Evolutionary conservation across 1,140 invertebrate genomes (phyloP), one percentile per base, ranked within the genome.

Genomic region (Eubasilissa regina): DNA sequence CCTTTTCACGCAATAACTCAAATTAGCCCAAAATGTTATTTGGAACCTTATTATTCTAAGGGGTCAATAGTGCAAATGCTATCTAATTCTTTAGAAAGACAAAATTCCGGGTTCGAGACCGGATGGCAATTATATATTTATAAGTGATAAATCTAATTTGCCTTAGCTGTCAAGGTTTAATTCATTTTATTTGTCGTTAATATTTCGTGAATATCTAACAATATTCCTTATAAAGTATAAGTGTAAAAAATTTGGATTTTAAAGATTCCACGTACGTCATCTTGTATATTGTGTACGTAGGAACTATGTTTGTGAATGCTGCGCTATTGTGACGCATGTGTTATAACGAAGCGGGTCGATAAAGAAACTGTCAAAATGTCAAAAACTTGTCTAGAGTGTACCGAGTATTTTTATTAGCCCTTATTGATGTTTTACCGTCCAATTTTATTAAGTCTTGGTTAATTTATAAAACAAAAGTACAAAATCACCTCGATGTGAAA

Each of bases 321-420:
- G 44, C 35, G 62, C 19, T 66, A 45, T 17, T 66, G n/a, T 45
- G n/a, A 19, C 62, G 43, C 12, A 6, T 13, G n/a, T 44, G 62
- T 43, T n/a, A 17, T 53, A 73, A 73, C 48, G 68, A n/a, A 73
- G 21, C 48, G 12, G 19, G 68, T 72, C 68, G 68, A 72, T 72
- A 72, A 72, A 9, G 68, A 72, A 72, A 51, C 68, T 72, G 68
- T 72, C 68, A 72, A 72, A 72, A 77, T 77, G 75, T 77, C 75
- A 77, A 77, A 76, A 68, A 77, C 11, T 77, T 53, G 75, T 68
- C 58, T 68, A 77, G 60, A 51, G 15, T 21, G 43, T 60, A 53
- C 25, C 25, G 25, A 53, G 35, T 77, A 66, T 77, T 55, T 77
- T 77, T 68, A 77, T 66, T 77, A 77, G 75, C 62, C 45, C 47